Evolutionary conservation across 2,797 vertebrate species (phyloP).

Genomic region (Oryzias sinensis): DNA sequence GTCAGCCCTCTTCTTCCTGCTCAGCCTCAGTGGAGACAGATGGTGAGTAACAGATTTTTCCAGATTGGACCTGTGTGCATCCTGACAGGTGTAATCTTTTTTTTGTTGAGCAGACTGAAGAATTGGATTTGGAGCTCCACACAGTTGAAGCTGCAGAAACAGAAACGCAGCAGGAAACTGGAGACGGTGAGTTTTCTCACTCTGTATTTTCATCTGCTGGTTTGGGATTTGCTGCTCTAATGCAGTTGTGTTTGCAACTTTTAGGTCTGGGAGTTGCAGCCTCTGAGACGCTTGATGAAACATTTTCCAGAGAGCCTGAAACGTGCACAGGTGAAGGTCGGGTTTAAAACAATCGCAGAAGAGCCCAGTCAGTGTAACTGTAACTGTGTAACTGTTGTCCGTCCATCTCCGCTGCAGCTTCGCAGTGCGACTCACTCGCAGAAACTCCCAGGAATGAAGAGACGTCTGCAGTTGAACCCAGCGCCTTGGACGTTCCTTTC

Average conservation of each 20-base stretch:
- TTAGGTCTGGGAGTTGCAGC: constrained; percentile 38
- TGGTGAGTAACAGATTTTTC: constrained; percentile 50
- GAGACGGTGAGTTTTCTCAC: constrained; percentile 36
- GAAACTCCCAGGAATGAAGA: constrained; percentile 47
- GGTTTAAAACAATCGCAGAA: neutral
- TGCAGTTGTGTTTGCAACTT: neutral
- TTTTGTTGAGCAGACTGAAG: constrained; percentile 15
- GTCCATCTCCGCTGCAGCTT: constrained; percentile 1
- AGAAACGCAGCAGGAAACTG: constrained; percentile 23
- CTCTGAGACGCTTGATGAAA: constrained; percentile 26
- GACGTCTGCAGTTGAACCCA: constrained; percentile 32
- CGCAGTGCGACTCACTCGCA: constrained; percentile 13
- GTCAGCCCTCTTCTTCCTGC: constrained; percentile 55
- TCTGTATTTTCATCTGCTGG: neutral
- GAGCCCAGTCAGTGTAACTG: accelerated
- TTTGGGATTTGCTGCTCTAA: constrained; percentile 2
- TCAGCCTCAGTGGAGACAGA: constrained; percentile 63
- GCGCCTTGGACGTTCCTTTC: constrained; percentile 32
- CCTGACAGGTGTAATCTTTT: neutral
- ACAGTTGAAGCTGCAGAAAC: constrained; percentile 29
- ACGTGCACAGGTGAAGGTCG: constrained; percentile 40
- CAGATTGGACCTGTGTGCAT: neutral
- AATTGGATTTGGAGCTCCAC: constrained; percentile 31
- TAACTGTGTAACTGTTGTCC: too few relatives aligned
- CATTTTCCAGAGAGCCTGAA: constrained; percentile 22